Evolutionary conservation across 2,888 invertebrate species (phyloP).

Genomic region (Chouioia cunea): DNA sequence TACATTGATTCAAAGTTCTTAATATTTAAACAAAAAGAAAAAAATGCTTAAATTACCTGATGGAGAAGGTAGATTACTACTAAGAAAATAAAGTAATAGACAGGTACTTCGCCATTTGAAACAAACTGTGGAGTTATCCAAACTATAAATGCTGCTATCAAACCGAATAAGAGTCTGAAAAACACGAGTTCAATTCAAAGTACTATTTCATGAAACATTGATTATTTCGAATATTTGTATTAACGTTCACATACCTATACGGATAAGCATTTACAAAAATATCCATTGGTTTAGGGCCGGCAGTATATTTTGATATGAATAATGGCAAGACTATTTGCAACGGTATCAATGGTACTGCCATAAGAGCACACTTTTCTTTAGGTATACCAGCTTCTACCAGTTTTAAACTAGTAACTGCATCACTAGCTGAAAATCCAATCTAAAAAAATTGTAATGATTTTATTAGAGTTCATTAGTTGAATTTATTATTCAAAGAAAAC

Average conservation of each 20-base stretch:
- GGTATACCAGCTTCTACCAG: conserved; percentile 96
- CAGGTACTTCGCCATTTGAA: conserved; percentile 75
- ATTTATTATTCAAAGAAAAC: neutral
- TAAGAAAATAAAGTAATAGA: conserved; percentile 82
- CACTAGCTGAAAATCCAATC: conserved; percentile 96
- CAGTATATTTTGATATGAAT: conserved; percentile 84
- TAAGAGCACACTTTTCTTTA: conserved; percentile 91
- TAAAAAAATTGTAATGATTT: conserved; percentile 66
- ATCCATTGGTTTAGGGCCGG: conserved; percentile 90
- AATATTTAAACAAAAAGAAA: neutral
- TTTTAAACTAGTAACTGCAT: conserved; percentile 94
- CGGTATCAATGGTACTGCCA: conserved; percentile 94
- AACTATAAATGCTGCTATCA: conserved; percentile 86
- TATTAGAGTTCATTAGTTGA: no score
- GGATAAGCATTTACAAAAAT: conserved; percentile 92
- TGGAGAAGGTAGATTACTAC: conserved; percentile 88
- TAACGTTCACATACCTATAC: conserved; percentile 70
- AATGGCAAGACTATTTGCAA: conserved; percentile 93
- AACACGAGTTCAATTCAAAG: conserved; percentile 7
- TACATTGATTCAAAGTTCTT: conserved; percentile 9
- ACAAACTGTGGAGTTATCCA: conserved; percentile 86
- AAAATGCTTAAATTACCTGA: conserved; percentile 74
- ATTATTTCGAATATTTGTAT: neutral
- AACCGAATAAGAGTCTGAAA: conserved; percentile 83
- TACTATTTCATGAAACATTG: conserved; percentile 4